Base-by-base conservation (phyloP, 2,888 invertebrate species). In the Fabriciana adippe region DNA sequence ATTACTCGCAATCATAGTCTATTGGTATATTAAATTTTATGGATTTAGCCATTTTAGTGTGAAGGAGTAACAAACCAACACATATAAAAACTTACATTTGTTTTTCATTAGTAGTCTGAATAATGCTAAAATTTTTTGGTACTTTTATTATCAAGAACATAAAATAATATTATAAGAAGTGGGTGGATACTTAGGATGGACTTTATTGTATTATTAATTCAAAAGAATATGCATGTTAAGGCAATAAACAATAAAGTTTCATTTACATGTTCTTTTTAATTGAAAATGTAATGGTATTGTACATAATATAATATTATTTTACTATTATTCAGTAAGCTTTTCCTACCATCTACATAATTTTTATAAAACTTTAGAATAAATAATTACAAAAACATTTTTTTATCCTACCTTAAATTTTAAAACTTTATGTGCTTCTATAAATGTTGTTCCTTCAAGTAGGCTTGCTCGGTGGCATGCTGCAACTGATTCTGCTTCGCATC, bases 401-500 rank as follows among this genome's bases (percentile, higher is more conserved):
- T 31, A 8, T 74, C 89, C 86, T 81, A 96, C 96, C 93, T 97
- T 97, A 86, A 97, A 97, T 79, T 96, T 96, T 56, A 98, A 89
- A 66, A 96, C 94, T 88, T 97, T 97, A 86, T 96, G 96, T 15
- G 96, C 96, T 84, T 97, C 97, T 60, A 97, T 88, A 85, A 98
- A 97, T 68, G 92, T 91, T 16, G 93, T 90, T 73, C 84, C 83
- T 72, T 92, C 90, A 26, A 92, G 83, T 18, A 83, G 78, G 72
- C 90, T 91, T 55, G 90, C 85, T 71, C 95, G 93, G 75, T 96
- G 95, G 84, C 96, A 97, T 77, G 96, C 97, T 31, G 94, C 93
- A 21, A 96, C 94, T 2, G 97, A 96, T 31, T 96, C 95, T 61
- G 95, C 94, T 79, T 97, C 97, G 62, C 95, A 94, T 73, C 95